These are phyloP conservation scores for Allolobophora icterica DNA, from an alignment of 2,888 invertebrate genomes.

Conservation along the genomic window DNA sequence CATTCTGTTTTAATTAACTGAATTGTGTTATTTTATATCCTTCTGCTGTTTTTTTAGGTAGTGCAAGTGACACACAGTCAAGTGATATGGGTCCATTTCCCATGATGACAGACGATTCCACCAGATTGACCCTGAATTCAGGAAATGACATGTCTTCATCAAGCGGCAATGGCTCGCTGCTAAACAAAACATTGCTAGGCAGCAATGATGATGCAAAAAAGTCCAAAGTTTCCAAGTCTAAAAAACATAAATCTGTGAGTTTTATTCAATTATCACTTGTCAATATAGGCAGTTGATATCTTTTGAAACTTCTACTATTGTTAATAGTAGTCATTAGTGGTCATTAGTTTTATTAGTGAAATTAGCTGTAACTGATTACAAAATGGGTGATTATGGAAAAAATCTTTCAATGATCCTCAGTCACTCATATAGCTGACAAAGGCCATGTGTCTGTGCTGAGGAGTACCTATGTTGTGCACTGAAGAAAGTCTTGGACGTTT, in stretches of 20 bases:
- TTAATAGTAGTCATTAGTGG: not conserved
- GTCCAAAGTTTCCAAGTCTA: not conserved
- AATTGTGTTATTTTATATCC: not conserved
- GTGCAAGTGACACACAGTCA: slow-evolving; percentile 38
- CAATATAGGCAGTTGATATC: not conserved
- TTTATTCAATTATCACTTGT: not conserved
- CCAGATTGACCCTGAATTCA: not conserved
- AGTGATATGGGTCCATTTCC: slow-evolving; percentile 31
- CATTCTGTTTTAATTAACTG: not conserved
- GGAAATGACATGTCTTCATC: not conserved
- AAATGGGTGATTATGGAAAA: not conserved
- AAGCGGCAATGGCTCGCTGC: not conserved
- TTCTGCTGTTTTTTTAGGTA: slow-evolving; percentile 23
- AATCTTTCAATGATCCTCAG: not conserved
- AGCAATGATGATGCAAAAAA: slow-evolving; percentile 17
- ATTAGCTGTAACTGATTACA: not conserved
- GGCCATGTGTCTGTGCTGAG: not conserved
- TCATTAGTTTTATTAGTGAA: not conserved
- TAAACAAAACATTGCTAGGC: not conserved
- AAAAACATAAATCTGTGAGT: not conserved
- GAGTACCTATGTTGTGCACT: not conserved
- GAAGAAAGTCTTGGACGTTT: not conserved
- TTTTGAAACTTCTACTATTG: not conserved
- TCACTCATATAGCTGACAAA: not conserved
- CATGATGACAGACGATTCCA: not conserved